Evolutionary conservation across 2,797 vertebrate genomes (phyloP).

Genomic region (Lutjanus campechanus): DNA sequence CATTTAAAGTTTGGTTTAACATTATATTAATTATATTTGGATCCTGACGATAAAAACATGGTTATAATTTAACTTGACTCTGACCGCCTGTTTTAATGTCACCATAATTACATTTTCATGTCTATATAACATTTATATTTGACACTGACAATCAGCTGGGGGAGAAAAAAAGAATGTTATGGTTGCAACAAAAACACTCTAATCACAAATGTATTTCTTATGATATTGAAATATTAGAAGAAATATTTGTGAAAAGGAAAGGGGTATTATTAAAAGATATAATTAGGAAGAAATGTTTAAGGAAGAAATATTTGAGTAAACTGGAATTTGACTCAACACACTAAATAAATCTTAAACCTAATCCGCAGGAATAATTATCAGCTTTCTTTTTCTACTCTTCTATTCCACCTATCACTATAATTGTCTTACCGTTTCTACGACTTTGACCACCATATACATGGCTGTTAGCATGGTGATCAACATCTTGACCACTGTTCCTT

Average conservation of each 20-base stretch:
- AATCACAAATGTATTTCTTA: not conserved
- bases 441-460: constrained; percentile 88
- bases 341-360: not conserved
- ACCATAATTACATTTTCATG: not conserved
- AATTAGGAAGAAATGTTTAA: no score
- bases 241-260: no score
- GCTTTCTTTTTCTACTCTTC: not conserved
- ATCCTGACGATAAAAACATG: not conserved
- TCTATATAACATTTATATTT: not conserved
- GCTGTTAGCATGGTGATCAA: constrained; percentile 91
- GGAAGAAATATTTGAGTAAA: not conserved
- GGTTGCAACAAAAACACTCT: not conserved
- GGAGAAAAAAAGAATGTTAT: not conserved
- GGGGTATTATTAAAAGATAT: no score
- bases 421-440: constrained; percentile 88
- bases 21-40: not conserved
- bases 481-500: constrained; percentile 81
- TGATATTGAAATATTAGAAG: not conserved
- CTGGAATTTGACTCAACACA: not conserved
- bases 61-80: not conserved
- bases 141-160: not conserved
- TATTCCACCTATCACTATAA: not conserved
- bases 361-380: not conserved
- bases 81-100: constrained; percentile 3
- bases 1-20: not conserved